Evolutionary conservation across 2,113 vertebrate genomes (phyloP), one percentile per base, ranked within the genome.

Genomic region (Rhadina sibilatrix): DNA sequence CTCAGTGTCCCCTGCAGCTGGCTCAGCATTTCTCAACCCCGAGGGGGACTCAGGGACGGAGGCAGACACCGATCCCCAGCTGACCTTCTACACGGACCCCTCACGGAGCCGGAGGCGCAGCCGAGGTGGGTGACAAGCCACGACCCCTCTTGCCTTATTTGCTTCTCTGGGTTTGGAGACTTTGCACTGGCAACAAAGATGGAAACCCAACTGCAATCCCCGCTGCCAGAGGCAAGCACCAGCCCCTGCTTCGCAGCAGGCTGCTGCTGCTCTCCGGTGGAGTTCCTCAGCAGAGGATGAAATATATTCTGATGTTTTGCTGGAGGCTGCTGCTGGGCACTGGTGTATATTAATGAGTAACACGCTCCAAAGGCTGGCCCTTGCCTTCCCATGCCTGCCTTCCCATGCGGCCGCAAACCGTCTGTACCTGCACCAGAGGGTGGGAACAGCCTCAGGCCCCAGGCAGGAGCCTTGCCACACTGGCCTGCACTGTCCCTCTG

Each of bases 1-100:
- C 86, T 75, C 4, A 40, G 30, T 93, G 86, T 97, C 80, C 47
- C 69, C 91, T 93, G 66, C 95, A 98, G 99, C 99, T 61, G 99
- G 99, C 97, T 99, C 99, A 40, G 99, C 99, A 4, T 99, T 99
- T 96, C 98, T 99, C 97, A 99, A 99, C 98, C 99, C 99, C 2
- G 99, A 99, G 76, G 99, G 99, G 50, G 99, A 99, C 95, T 99
- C 99, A 4, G 98, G 99, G 69, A 99, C 99, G 1, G 99, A 99
- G 98, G 99, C 98, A 6, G 99, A 99, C 98, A 99, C 99, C 10
- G 99, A 99, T 96, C 99, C 99, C 87, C 99, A 99, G 97, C 98
- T 99, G 97, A 99, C 99, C 90, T 99, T 99, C 98, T 99, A 99
- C 98, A 99, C 99, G 0, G 99, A 99, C 94, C 99, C 99, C 37